phyloP scores from a whole-genome alignment of 2,113 vertebrate species.

The Brachyistius frenatus region DNA sequence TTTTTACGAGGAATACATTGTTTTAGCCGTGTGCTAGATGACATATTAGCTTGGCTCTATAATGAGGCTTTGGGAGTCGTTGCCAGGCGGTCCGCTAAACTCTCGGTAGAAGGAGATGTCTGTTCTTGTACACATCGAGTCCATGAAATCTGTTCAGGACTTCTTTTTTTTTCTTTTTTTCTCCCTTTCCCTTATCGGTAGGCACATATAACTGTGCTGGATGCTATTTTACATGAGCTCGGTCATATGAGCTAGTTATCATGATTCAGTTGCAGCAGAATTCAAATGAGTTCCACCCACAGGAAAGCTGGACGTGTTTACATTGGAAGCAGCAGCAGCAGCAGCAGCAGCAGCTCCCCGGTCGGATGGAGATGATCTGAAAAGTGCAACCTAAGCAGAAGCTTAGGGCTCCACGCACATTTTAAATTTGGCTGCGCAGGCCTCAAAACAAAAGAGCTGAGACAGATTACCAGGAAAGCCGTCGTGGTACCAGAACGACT shows the following conservation, averaged over 20 bases:
- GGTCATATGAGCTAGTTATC: slow-evolving; percentile 29
- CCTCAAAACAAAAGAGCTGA: slow-evolving; percentile 29
- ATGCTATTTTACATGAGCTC: slow-evolving; percentile 52
- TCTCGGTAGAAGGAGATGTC: slow-evolving; percentile 29
- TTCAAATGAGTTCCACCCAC: slow-evolving; percentile 64
- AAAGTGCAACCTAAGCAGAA: slow-evolving; percentile 40
- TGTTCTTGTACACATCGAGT: slow-evolving; percentile 36
- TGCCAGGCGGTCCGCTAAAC: slow-evolving; percentile 19
- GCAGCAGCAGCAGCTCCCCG: background rate
- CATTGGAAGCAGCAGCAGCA: slow-evolving; percentile 39
- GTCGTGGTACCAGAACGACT: background rate
- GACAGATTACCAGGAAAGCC: slow-evolving; percentile 7
- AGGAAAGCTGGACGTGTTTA: slow-evolving; percentile 58
- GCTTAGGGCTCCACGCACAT: background rate
- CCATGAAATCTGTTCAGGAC: slow-evolving; percentile 50
- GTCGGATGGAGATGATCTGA: slow-evolving; percentile 27
- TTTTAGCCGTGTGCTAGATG: slow-evolving; percentile 56
- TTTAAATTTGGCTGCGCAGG: background rate
- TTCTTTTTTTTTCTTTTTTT: background rate
- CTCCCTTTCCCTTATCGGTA: slow-evolving; percentile 6
- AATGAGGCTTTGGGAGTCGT: slow-evolving; percentile 55
- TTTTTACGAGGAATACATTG: slow-evolving; percentile 41
- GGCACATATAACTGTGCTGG: slow-evolving; percentile 52
- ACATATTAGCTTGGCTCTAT: slow-evolving; percentile 56
- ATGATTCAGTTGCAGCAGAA: slow-evolving; percentile 39